A percentile compares a stretch with the other conserved stretches of the same genome.
phyloP scores from a whole-genome alignment of 2,113 vertebrate genomes.

The Peromyscus leucopus region DNA sequence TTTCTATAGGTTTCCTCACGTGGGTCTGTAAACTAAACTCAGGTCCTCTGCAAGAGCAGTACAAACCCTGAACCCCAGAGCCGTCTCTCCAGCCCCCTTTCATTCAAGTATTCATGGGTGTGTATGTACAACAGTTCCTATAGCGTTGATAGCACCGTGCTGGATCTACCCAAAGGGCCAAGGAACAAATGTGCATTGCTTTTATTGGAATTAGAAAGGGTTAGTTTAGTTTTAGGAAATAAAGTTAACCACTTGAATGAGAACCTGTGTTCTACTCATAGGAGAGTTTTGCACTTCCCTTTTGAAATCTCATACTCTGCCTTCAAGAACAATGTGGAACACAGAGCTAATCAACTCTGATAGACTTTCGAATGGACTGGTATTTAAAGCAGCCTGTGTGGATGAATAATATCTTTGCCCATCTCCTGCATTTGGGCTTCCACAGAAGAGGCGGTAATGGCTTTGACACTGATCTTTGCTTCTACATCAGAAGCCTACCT shows the following conservation, averaged over 20 bases:
- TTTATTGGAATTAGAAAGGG: background rate
- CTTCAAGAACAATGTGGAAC: background rate
- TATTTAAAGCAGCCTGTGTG: background rate
- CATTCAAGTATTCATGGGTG: background rate
- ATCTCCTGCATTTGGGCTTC: background rate
- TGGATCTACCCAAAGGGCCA: background rate
- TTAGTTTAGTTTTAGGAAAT: constrained; percentile 20
- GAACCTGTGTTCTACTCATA: background rate
- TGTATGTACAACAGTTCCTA: background rate
- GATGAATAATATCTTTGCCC: background rate
- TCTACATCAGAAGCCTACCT: background rate
- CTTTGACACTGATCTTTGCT: background rate
- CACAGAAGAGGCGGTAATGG: background rate
- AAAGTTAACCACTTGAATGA: background rate
- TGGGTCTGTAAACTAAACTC: background rate
- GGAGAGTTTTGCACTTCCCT: background rate
- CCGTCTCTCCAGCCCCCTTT: background rate
- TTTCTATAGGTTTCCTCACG: too few relatives aligned
- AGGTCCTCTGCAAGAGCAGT: background rate
- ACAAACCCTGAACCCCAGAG: background rate
- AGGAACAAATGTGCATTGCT: background rate
- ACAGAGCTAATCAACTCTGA: background rate
- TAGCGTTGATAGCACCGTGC: background rate
- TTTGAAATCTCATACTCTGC: background rate
- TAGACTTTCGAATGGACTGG: background rate